Evolutionary conservation across 2,888 invertebrate species (phyloP).

Genomic region (Congeria kusceri): DNA sequence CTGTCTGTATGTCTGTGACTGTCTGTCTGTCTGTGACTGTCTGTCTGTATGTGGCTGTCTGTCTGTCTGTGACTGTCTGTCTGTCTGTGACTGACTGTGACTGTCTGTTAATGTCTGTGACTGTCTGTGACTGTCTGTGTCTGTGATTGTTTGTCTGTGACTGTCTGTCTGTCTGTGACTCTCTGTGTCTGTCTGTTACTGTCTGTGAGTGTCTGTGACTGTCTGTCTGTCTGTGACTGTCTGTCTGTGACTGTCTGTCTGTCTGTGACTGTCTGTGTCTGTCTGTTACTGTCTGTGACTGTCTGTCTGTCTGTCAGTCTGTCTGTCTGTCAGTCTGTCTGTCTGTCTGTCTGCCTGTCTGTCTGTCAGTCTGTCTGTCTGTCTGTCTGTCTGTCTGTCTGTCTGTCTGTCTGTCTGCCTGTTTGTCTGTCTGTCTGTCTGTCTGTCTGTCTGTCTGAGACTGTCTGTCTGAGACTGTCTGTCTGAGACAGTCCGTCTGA

Average conservation of each 20-base stretch:
- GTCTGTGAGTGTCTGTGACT: constrained; percentile 16
- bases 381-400: constrained; percentile 23
- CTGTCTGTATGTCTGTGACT: constrained; percentile 23
- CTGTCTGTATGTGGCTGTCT: constrained; percentile 19
- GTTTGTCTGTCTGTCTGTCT: constrained; percentile 26
- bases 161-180: constrained; percentile 22
- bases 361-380: constrained; percentile 20
- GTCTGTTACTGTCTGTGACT: constrained; percentile 16
- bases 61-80: constrained; percentile 24
- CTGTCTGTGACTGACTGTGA: constrained; percentile 12
- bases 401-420: constrained; percentile 21
- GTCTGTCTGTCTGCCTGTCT: constrained; percentile 21
- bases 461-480: no score
- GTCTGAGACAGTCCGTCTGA: no score
- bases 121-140: constrained; percentile 28
- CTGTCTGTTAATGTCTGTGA: no score
- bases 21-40: constrained; percentile 12
- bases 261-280: constrained; percentile 12
- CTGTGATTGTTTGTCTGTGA: constrained; percentile 15
- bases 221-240: constrained; percentile 11
- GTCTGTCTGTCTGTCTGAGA: constrained; percentile 18
- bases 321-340: constrained; percentile 25
- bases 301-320: constrained; percentile 16
- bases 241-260: constrained; percentile 21
- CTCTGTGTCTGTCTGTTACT: constrained; percentile 19